Evolutionary conservation across 2,888 invertebrate genomes (phyloP), one percentile per base, ranked within the genome.

Genomic region (Fragum sueziense): DNA sequence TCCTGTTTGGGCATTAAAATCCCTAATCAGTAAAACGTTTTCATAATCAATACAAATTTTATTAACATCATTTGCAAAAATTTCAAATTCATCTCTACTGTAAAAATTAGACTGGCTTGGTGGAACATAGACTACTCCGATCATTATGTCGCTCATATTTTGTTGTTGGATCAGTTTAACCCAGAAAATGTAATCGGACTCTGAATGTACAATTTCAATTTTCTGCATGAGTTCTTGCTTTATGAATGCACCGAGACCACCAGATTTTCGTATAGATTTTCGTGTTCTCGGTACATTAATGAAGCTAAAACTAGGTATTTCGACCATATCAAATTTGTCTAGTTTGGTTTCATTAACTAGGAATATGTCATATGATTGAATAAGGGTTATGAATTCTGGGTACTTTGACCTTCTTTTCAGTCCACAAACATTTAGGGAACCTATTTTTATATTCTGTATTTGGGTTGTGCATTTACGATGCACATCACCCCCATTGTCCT

Each of bases 71-170:
- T 4, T 69, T 14, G 25, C 69, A 52, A 52, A 69, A 2, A n/a
- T 6, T 4, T 51, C 31, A 69, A 69, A 31, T 6, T 3, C 11
- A 52, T 69, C 69, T 2, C 52, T 6, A 31, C 25, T 52, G 25
- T 52, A 29, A 22, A 68, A 69, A 9, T 31, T 20, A n/a, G 69
- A 69, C 11, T 52, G 17, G 2, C 17, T 22, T 4, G 69, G 69
- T 9, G 69, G 51, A 2, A 69, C 22, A 69, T 69, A 69, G 17
- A 69, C 69, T 2, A 31, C n/a, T n/a, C 69, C 69, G 9, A 69
- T 69, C 2, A 69, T 52, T 11, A 69, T 41, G n/a, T 57, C 57
- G 4, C 25, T 4, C 6, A 3, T 6, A 6, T n/a, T 41, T 33
- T 41, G 2, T 31, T 22, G 6, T 41, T 22, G 25, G 11, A 1